These are phyloP conservation scores for Hoplias malabaricus DNA, from an alignment of 2,113 vertebrate species.

Conservation along the genomic window DNA sequence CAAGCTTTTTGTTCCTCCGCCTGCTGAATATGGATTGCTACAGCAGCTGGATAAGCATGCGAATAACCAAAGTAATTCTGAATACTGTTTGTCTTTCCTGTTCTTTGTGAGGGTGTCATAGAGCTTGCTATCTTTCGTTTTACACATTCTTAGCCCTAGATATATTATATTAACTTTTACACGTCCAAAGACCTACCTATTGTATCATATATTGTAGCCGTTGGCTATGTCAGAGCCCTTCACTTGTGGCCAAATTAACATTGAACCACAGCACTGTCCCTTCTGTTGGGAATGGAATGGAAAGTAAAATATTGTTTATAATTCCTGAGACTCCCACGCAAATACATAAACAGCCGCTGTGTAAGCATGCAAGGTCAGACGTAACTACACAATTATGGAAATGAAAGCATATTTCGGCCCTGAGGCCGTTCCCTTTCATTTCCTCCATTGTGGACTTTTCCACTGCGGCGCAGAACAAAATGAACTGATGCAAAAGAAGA, in stretches of 20 bases:
- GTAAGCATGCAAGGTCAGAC: background rate
- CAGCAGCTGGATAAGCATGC: background rate
- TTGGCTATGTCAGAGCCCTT: background rate
- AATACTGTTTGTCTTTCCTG: background rate
- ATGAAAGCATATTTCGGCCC: background rate
- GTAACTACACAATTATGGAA: background rate
- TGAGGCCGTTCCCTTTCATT: background rate
- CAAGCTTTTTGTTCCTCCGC: background rate
- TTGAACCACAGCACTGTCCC: constrained; percentile 42
- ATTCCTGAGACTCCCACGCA: constrained; percentile 7
- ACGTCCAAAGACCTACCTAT: background rate
- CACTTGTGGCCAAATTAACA: background rate
- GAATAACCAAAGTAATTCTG: background rate
- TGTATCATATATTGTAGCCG: background rate
- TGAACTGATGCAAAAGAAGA: background rate
- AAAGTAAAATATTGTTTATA: constrained; percentile 54
- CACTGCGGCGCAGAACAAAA: background rate
- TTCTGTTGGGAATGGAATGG: constrained; percentile 30
- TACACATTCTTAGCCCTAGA: background rate
- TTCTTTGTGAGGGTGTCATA: background rate
- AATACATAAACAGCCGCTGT: constrained; percentile 1
- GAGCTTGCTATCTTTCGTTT: background rate
- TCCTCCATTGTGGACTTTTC: background rate
- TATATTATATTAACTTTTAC: background rate
- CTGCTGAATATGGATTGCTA: background rate